A percentile compares a stretch with the other conserved stretches of the same genome.
Evolutionary conservation across 2,888 invertebrate species (phyloP).

Genomic region (Tipula vernalis): DNA sequence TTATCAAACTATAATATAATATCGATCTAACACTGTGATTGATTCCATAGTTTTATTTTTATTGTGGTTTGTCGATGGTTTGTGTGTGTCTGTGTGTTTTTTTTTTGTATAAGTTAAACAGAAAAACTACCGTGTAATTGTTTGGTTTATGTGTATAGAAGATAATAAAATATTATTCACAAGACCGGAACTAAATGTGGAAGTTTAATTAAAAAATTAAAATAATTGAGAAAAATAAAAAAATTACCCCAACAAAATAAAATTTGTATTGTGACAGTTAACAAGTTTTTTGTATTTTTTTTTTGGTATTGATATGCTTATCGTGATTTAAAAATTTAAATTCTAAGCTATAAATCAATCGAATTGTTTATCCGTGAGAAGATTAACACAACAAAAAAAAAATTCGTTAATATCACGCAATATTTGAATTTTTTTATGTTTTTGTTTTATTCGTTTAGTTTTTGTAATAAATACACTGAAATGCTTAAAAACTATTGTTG

Average conservation of each 20-base stretch:
- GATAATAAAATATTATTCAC: neutral
- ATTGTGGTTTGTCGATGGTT: neutral
- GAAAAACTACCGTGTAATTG: neutral
- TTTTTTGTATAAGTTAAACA: neutral
- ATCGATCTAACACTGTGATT: conserved; percentile 5
- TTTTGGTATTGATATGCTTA: neutral
- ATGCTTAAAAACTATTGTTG: neutral
- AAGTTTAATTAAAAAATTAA: neutral
- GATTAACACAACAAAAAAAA: neutral
- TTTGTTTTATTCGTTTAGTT: neutral
- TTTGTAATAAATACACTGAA: neutral
- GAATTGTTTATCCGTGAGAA: neutral
- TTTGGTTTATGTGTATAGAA: neutral
- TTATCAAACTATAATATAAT: neutral
- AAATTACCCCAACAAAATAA: neutral
- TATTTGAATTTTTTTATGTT: neutral
- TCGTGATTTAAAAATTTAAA: neutral
- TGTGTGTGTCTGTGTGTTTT: neutral
- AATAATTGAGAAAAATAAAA: neutral
- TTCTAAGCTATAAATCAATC: neutral
- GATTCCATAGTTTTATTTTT: neutral
- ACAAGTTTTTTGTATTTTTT: neutral
- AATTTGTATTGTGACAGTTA: no score
- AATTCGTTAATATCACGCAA: neutral
- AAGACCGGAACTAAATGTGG: neutral